Conservation (phyloP, 2,888 invertebrate genomes). For the Dinocampus coccinellae region DNA sequence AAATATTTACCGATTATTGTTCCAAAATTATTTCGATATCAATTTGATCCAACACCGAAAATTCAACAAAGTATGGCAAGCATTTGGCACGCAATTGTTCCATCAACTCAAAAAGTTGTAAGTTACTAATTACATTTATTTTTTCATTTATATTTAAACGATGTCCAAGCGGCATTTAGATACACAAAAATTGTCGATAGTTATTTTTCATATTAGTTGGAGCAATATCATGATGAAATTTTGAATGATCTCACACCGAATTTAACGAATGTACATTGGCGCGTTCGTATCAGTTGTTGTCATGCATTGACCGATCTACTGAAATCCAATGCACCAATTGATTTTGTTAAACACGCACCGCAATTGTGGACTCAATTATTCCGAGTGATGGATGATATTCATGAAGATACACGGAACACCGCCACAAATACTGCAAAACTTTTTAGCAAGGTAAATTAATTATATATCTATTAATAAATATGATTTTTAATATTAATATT, state of each 20-base stretch:
- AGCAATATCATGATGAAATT: conserved; percentile 85
- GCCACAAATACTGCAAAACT: conserved; percentile 80
- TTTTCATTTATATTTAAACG: not conserved
- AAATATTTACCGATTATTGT: conserved; percentile 87
- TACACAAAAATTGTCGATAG: conserved; percentile 35
- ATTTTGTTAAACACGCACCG: conserved; percentile 66
- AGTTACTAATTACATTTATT: conserved; percentile 58
- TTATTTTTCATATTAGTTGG: conserved; percentile 74
- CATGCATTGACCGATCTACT: conserved; percentile 88
- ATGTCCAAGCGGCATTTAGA: not conserved
- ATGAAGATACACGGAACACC: conserved; percentile 85
- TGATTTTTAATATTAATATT: conserved; percentile 2
- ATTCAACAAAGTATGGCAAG: conserved; percentile 94
- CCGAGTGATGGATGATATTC: conserved; percentile 94
- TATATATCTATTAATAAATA: not conserved
- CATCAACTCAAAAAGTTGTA: conserved; percentile 86
- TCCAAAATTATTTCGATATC: conserved; percentile 87
- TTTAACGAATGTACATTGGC: conserved; percentile 87
- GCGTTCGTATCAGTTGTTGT: conserved; percentile 92
- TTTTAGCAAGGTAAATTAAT: conserved; percentile 77
- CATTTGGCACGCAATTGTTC: conserved; percentile 93
- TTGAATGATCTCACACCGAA: conserved; percentile 84
- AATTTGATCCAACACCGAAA: conserved; percentile 93
- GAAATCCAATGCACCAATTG: conserved; percentile 60
- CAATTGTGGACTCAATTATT: conserved; percentile 87